Evolutionary conservation across 2,888 invertebrate genomes (phyloP).

Genomic region (Lordiphosa andalusiaca): DNA sequence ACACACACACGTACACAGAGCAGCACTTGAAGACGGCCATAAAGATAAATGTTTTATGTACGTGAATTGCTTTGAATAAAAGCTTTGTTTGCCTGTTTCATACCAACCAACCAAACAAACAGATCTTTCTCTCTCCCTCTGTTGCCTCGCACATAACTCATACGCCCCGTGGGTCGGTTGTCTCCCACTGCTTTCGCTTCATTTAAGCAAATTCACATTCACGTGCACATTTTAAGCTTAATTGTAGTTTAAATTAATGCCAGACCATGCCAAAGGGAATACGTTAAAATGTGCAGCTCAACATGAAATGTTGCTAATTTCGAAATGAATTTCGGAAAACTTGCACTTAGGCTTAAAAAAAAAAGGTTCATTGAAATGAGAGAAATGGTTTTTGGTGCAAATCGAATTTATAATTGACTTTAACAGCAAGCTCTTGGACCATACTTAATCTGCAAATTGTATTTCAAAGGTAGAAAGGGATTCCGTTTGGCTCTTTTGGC

Average conservation of each 20-base stretch:
- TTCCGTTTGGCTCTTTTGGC: too few species aligned
- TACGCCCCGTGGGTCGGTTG: conserved; percentile 48
- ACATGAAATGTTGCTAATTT: conserved; percentile 21
- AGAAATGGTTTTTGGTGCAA: too few species aligned
- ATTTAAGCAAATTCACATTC: conserved; percentile 56
- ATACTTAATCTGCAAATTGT: too few species aligned
- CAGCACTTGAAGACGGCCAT: conserved; percentile 68
- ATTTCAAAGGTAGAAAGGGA: too few species aligned
- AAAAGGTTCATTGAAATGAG: background rate
- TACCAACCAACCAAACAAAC: conserved; percentile 42
- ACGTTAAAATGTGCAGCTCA: conserved; percentile 24
- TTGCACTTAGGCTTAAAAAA: background rate
- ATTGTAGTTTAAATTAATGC: conserved; percentile 44
- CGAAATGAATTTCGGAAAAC: conserved; percentile 11
- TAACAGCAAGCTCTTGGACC: too few species aligned
- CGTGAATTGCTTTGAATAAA: conserved; percentile 76
- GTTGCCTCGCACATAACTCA: conserved; percentile 47
- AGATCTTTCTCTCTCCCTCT: background rate
- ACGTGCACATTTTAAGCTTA: conserved; percentile 59
- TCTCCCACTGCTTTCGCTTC: conserved; percentile 31
- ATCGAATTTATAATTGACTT: too few species aligned
- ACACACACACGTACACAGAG: conserved; percentile 21
- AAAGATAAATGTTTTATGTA: conserved; percentile 76
- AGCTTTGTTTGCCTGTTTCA: conserved; percentile 67
- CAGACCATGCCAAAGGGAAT: conserved; percentile 15